These are phyloP conservation scores for Dipodomys merriami DNA, from an alignment of 2,113 vertebrate species.

Conservation along the genomic window DNA sequence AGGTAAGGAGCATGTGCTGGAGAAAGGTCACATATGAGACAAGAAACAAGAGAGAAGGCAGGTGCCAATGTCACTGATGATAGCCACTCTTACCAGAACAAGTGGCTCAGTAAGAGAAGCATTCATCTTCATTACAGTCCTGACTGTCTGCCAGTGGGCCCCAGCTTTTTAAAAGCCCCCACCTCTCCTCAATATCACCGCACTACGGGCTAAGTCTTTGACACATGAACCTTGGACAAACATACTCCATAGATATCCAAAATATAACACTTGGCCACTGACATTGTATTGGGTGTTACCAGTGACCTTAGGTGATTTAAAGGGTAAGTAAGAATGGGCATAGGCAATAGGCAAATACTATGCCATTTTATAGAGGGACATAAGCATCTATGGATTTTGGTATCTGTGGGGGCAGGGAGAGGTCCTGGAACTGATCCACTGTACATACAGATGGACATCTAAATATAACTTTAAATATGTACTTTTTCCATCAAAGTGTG, in stretches of 20 bases:
- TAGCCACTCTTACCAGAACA: not conserved
- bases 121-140: not conserved
- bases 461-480: not conserved
- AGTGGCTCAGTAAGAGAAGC: not conserved
- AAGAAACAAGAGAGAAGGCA: not conserved
- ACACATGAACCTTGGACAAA: not conserved
- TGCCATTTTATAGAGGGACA: not conserved
- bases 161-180: not conserved
- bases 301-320: not conserved
- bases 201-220: not conserved
- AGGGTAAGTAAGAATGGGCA: too few species aligned
- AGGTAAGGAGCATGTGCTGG: not conserved
- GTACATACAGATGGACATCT: too few species aligned
- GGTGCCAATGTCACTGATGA: not conserved
- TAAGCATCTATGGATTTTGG: not conserved
- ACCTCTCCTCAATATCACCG: not conserved
- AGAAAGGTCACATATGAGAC: not conserved
- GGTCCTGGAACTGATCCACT: not conserved
- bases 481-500: not conserved
- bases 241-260: not conserved
- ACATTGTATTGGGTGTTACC: not conserved
- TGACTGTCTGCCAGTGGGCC: not conserved
- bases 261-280: too few species aligned
- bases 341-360: not conserved
- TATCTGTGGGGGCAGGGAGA: too few species aligned